phyloP scores from a whole-genome alignment of 1,140 invertebrate species.

The Pogonognathellus flavescens region DNA sequence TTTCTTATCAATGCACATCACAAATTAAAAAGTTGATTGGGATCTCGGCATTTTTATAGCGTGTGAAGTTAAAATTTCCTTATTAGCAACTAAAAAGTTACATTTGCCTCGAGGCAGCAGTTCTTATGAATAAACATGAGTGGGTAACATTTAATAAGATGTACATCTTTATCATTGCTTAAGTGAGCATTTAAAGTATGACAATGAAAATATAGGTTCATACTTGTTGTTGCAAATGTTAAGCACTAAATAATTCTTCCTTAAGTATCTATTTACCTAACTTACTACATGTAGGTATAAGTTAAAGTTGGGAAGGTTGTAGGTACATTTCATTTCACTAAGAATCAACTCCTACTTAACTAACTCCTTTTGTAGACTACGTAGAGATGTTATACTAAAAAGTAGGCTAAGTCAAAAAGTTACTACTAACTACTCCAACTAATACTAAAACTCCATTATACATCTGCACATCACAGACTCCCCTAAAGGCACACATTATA shows the following conservation, averaged over 20 bases:
- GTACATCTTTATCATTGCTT: slow-evolving; percentile 12
- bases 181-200: slow-evolving; percentile 12
- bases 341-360: slow-evolving; percentile 8
- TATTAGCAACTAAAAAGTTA: too few relatives aligned
- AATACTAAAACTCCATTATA: slow-evolving; percentile 11
- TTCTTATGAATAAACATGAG: too few relatives aligned
- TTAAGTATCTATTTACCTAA: not conserved
- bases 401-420: slow-evolving; percentile 39
- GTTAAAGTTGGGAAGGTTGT: not conserved
- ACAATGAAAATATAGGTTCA: slow-evolving; percentile 10
- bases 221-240: slow-evolving; percentile 2
- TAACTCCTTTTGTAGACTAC: slow-evolving; percentile 19
- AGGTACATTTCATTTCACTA: not conserved
- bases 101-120: too few relatives aligned
- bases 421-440: too few relatives aligned
- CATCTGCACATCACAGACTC: slow-evolving; percentile 8
- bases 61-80: too few relatives aligned
- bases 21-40: not conserved
- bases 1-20: slow-evolving; percentile 13
- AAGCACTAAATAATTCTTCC: slow-evolving; percentile 23
- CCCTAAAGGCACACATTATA: not conserved
- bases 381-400: slow-evolving; percentile 3
- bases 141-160: too few relatives aligned
- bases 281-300: not conserved
- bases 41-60: too few relatives aligned